These are phyloP conservation scores for Diploscapter pachys DNA, from an alignment of 1,140 invertebrate genomes.

Conservation along the genomic window DNA sequence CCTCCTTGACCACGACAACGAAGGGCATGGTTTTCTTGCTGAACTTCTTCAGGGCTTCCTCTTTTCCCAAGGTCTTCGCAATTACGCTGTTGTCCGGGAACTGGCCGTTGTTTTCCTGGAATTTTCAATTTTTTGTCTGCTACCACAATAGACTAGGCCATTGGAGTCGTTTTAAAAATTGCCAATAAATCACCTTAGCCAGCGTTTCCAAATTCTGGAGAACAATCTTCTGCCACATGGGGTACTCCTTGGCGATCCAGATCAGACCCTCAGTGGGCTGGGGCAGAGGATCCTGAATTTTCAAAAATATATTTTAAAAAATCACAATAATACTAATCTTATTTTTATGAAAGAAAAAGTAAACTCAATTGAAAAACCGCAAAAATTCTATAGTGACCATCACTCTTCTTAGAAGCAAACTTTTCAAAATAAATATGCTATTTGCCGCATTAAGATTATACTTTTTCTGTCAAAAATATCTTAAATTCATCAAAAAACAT, in stretches of 20 bases:
- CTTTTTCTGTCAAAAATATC: too few species aligned
- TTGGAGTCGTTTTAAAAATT: too few species aligned
- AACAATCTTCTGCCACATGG: constrained; percentile 85
- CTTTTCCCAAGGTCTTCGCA: constrained; percentile 71
- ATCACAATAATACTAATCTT: too few species aligned
- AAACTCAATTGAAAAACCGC: not conserved
- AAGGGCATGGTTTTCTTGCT: constrained; percentile 97
- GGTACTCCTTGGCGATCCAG: constrained; percentile 89
- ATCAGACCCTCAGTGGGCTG: constrained; percentile 76
- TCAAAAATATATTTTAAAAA: too few species aligned
- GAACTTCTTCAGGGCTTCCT: constrained; percentile 76
- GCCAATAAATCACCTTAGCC: not conserved
- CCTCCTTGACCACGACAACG: constrained; percentile 70
- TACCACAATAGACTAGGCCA: too few species aligned
- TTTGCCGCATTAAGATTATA: too few species aligned
- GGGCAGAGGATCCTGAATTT: too few species aligned
- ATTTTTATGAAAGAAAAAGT: not conserved
- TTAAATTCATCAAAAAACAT: too few species aligned
- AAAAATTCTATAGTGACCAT: too few species aligned
- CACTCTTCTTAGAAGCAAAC: too few species aligned
- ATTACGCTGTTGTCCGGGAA: constrained; percentile 90
- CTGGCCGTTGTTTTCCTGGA: constrained; percentile 55
- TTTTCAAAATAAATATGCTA: too few species aligned
- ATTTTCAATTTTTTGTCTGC: too few species aligned
- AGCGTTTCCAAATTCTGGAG: constrained; percentile 72